These are phyloP conservation scores for Aspidoscelis tigris DNA, from an alignment of 2,113 vertebrate species.

Conservation along the genomic window DNA sequence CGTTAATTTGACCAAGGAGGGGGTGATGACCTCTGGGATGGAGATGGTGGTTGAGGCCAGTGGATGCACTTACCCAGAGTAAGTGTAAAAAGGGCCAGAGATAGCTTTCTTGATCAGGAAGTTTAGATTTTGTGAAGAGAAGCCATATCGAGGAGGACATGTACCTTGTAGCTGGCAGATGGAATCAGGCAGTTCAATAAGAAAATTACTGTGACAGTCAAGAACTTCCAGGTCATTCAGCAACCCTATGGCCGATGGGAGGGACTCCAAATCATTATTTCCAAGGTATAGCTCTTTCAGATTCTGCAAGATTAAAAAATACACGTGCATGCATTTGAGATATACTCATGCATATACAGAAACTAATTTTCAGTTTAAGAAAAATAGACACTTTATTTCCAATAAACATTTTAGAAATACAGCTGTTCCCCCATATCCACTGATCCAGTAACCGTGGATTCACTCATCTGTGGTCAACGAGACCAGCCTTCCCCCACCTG, in stretches of 20 bases:
- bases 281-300: constrained; percentile 75
- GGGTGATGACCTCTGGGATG: no score
- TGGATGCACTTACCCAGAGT: no score
- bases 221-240: constrained; percentile 66
- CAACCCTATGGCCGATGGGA: constrained; percentile 59
- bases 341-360: background rate
- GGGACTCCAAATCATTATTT: constrained; percentile 68
- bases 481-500: no score
- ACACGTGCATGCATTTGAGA: background rate
- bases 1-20: no score
- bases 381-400: background rate
- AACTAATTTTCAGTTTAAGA: background rate
- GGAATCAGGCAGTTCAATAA: constrained; percentile 67
- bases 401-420: no score
- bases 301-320: constrained; percentile 59
- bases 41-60: no score
- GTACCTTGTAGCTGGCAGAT: constrained; percentile 69
- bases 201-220: constrained; percentile 65
- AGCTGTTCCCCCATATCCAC: no score
- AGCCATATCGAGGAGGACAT: background rate
- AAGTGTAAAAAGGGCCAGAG: no score
- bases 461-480: no score
- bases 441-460: no score
- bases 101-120: background rate
- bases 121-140: background rate